Percentiles rank a stretch among this genome's conserved stretches.
These are phyloP conservation scores for Venustaconcha ellipsiformis DNA, from an alignment of 1,140 invertebrate genomes.

Conservation along the genomic window DNA sequence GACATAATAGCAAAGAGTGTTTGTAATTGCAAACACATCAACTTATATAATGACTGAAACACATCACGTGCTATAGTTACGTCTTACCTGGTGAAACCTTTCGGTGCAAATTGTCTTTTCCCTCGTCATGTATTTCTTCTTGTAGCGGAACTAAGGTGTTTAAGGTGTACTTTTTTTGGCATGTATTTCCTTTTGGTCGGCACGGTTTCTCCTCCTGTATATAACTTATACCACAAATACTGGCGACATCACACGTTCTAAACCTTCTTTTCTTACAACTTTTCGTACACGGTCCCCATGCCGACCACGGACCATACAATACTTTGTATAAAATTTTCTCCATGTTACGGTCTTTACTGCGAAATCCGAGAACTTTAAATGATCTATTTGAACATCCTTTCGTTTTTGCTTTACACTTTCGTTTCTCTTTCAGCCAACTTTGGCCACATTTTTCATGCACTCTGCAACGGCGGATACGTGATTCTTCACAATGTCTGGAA, in stretches of 20 bases:
- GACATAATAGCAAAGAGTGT: too few relatives aligned
- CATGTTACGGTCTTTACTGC: background rate
- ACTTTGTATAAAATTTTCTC: conserved; percentile 1
- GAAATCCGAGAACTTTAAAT: background rate
- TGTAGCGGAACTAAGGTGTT: background rate
- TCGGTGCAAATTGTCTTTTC: too few relatives aligned
- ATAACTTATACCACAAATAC: background rate
- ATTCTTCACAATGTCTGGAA: background rate
- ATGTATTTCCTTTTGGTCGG: background rate
- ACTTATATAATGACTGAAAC: too few relatives aligned
- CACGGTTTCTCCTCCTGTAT: background rate
- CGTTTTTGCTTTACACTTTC: background rate
- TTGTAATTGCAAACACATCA: too few relatives aligned
- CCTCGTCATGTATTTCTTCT: background rate
- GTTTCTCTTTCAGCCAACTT: background rate
- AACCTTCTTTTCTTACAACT: background rate
- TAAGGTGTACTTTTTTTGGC: background rate
- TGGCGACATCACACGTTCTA: background rate
- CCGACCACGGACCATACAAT: background rate
- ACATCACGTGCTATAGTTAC: too few relatives aligned
- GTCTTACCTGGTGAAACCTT: too few relatives aligned
- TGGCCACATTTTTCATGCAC: background rate
- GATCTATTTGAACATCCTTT: background rate
- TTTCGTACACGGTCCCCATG: background rate
- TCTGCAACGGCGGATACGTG: background rate